A percentile compares a stretch with the other conserved stretches of the same genome.
These are phyloP conservation scores for Gryllus longicercus DNA, from an alignment of 2,888 invertebrate species.

Conservation along the genomic window DNA sequence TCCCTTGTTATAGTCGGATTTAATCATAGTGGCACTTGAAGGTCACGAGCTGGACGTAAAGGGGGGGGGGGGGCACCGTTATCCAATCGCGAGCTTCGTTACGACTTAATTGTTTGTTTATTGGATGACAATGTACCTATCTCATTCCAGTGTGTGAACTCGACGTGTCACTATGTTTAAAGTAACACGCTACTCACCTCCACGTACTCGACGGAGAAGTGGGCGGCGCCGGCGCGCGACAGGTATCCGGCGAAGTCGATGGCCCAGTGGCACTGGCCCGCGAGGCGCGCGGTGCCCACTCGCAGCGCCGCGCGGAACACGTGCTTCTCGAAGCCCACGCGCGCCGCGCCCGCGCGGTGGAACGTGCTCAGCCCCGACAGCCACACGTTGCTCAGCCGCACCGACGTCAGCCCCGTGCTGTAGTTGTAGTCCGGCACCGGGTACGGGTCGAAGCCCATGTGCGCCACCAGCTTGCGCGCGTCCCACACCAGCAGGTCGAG, in stretches of 20 bases:
- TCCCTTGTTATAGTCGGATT: too few relatives aligned
- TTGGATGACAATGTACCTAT: too few relatives aligned
- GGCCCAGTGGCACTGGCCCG: neutral
- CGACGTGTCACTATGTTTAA: too few relatives aligned
- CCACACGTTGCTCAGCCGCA: neutral
- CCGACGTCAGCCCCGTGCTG: constrained; percentile 2
- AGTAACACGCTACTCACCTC: neutral
- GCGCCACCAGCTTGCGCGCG: neutral
- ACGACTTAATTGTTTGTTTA: too few relatives aligned
- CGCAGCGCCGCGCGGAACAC: constrained; percentile 3
- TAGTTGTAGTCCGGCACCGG: neutral
- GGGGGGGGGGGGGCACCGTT: too few relatives aligned
- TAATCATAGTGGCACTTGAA: too few relatives aligned
- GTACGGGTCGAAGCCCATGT: constrained; percentile 1
- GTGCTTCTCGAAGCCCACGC: neutral
- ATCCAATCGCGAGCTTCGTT: too few relatives aligned
- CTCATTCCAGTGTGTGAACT: too few relatives aligned
- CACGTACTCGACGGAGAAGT: neutral
- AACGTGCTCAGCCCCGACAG: neutral
- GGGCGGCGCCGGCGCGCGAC: neutral
- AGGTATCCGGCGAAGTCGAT: neutral
- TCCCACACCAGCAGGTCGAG: neutral
- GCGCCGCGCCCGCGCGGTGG: constrained; percentile 5
- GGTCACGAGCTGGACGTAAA: too few relatives aligned
- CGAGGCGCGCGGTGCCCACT: neutral